Base-by-base conservation (phyloP, 2,888 invertebrate species). In the Leptinotarsa tumamoca region DNA sequence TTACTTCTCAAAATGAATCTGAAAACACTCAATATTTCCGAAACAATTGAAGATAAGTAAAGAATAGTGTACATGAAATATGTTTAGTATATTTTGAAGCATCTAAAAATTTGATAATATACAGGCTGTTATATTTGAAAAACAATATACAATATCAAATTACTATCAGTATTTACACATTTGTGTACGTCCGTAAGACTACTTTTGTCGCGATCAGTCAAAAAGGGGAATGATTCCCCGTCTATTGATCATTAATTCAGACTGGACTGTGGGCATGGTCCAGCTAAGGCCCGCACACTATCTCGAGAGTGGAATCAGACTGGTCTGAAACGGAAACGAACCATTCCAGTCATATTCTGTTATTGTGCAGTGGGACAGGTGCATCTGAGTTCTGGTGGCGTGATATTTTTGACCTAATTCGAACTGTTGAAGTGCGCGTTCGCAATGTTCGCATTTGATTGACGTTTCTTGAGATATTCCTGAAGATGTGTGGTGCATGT, bases 231-330 rank as follows among this genome's bases (percentile, higher is more conserved):
- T 58, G 21, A 58, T 21, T 58, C 58, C 58, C 23, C 58, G 58
- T 58, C 58, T 58, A 58, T 58, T 23, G 23, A 23, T 58, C 58
- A 58, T 58, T 77, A 76, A 73, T 70, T 69, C 52, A 67, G 68
- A 73, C 68, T 68, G 68, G 56, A 56, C 51, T 68, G 79, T 76
- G 75, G 79, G 75, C 70, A 77, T 73, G 75, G 77, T 75, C 76
- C 76, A 76, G 70, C 73, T 58, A 70, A 61, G 71, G 63, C 73
- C 77, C 74, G 63, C 67, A 72, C 68, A 52, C 74, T 78, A 72
- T 78, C 77, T 77, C 58, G 72, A 72, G 71, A 74, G 74, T 74
- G 52, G 72, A 74, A 74, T 72, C 76, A 54, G 70, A 73, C 74
- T 74, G 67, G 76, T 75, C 75, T 72, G 61, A 66, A 71, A 69